Evolutionary conservation across 1,140 invertebrate species (phyloP).

Genomic region (Coenobita brevimanus): DNA sequence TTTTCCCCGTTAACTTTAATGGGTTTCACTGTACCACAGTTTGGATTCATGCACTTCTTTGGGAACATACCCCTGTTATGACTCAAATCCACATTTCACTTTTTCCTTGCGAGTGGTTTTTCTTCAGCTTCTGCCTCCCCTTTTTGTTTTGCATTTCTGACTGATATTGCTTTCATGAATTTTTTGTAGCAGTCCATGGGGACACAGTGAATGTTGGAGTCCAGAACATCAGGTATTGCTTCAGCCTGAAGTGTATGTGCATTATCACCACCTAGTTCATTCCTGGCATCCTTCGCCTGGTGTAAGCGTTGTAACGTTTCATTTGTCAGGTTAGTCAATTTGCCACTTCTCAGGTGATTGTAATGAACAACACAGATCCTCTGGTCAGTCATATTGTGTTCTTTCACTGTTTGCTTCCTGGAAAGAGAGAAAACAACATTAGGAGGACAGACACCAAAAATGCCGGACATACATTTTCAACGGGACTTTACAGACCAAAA

Average conservation of each 20-base stretch:
- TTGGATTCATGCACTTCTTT: constrained; percentile 19
- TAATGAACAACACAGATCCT: constrained; percentile 12
- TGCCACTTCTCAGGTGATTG: constrained; percentile 11
- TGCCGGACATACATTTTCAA: neutral
- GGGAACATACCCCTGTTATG: constrained; percentile 16
- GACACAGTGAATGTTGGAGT: constrained; percentile 11
- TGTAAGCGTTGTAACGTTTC: constrained; percentile 9
- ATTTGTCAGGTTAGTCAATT: constrained; percentile 11
- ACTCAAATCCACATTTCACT: neutral
- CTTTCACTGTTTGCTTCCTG: neutral
- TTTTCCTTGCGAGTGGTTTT: constrained; percentile 13
- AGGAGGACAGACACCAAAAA: neutral
- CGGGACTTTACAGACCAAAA: neutral
- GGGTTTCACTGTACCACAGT: constrained; percentile 15
- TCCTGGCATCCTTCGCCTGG: constrained; percentile 10
- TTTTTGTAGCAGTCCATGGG: constrained; percentile 17
- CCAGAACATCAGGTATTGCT: constrained; percentile 23
- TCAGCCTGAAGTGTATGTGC: constrained; percentile 17
- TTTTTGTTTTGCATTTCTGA: constrained; percentile 5
- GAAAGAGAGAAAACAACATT: constrained; percentile 7
- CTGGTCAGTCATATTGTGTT: constrained; percentile 7
- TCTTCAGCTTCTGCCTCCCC: constrained; percentile 5
- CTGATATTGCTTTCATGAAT: constrained; percentile 24
- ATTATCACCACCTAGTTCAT: constrained; percentile 1
- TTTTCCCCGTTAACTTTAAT: constrained; percentile 8